Base-by-base conservation (phyloP, 1,140 invertebrate genomes). In the Pseudoatta argentina region DNA sequence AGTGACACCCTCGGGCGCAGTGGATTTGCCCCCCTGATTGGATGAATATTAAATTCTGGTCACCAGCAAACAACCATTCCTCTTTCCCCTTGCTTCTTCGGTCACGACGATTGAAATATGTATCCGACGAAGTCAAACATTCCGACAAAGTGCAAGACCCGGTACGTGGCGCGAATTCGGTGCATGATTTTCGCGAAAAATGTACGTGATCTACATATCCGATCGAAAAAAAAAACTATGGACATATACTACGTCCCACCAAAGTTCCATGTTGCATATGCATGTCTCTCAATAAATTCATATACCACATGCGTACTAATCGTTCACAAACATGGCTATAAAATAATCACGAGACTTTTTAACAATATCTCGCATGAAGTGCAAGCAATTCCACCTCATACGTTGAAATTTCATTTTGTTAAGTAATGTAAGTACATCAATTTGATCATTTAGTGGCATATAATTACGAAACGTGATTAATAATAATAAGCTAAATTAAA, bases 21-120 rank as follows among this genome's bases (percentile, higher is more conserved):
- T 81, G 73, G 69, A 82, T 85, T 86, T 73, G 61, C 86, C 88
- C 79, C 89, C 91, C 88, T 94, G 93, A 93, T 93, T 94, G 93
- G 89, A 92, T 93, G 93, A 93, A 93, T 94, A 94, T 94, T 93
- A 93, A 94, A 94, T 94, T 93, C 86, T 93, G 92, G 93, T 94
- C 93, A 94, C 93, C 86, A 61, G 92, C 92, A 93, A 94, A 93
- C 93, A 93, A 93, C 89, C 86, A 66, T 69, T 81, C 69, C 83
- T 72, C 75, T 66, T 67, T 53, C 72, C 72, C 69, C 81, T 85
- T 72, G 71, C 89, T 89, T 81, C 88, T 89, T 89, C 86, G 88
- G 86, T 76, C 88, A 92, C 91, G 91, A 91, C 91, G 92, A 94
- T 94, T 93, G 93, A 94, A 93, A 94, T 93, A 94, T 94, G 93